Conservation (phyloP, 2,797 vertebrate species). For the Cottoperca gobio region DNA sequence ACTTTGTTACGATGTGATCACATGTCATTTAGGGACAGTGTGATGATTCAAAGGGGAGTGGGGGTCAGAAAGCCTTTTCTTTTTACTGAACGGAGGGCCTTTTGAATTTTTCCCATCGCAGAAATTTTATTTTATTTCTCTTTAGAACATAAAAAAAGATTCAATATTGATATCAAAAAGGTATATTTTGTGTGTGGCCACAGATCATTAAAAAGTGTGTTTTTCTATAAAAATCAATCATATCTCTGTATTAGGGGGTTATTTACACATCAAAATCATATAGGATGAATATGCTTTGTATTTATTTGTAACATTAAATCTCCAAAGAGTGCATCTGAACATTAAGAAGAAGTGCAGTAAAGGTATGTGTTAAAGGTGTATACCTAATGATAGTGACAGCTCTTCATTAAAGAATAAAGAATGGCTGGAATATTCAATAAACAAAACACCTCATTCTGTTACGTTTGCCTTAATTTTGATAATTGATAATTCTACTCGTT, state of each 20-base stretch:
- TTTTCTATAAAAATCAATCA: not conserved
- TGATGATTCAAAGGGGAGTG: not conserved
- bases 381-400: not conserved
- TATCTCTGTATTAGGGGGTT: not conserved
- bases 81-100: no score
- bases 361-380: not conserved
- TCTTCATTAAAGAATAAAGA: not conserved
- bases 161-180: not conserved
- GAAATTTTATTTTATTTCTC: not conserved
- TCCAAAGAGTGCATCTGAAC: not conserved
- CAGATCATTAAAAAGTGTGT: not conserved
- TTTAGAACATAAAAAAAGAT: not conserved
- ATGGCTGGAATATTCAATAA: not conserved
- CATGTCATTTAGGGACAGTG: conserved; percentile 3
- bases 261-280: not conserved
- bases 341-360: not conserved
- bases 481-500: not conserved
- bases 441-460: not conserved
- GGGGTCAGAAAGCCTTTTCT: not conserved
- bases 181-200: not conserved
- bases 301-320: not conserved
- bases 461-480: not conserved
- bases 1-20: conserved; percentile 17
- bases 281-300: not conserved
- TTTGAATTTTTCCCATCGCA: not conserved